These are phyloP conservation scores for Lytechinus variegatus DNA, from an alignment of 35 echinoderm and acorn worm species.

Conservation along the genomic window DNA sequence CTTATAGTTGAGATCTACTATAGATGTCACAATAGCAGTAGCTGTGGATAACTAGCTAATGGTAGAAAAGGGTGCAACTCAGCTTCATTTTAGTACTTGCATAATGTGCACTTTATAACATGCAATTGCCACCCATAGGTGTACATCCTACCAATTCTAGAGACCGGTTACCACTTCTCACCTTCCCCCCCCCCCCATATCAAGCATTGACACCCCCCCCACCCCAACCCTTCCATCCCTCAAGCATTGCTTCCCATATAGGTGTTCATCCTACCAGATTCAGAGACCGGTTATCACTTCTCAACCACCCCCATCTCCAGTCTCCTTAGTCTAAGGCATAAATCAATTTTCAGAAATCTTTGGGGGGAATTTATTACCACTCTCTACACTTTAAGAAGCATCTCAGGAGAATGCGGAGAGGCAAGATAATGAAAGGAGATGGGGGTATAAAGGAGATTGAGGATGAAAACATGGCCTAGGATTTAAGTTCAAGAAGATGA, in stretches of 20 bases:
- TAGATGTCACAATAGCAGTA: not conserved
- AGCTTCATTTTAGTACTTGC: slow-evolving; percentile 8
- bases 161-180: not conserved
- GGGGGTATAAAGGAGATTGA: not conserved
- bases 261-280: not conserved
- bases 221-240: not conserved
- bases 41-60: not conserved
- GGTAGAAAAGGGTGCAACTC: not conserved
- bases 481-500: not conserved
- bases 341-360: not conserved
- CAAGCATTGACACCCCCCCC: too few relatives aligned
- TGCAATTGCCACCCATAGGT: not conserved
- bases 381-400: slow-evolving; percentile 18
- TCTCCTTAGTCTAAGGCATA: not conserved
- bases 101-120: slow-evolving; percentile 30
- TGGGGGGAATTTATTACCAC: slow-evolving; percentile 17
- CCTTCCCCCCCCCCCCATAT: too few relatives aligned
- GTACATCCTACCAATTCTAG: not conserved
- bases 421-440: not conserved
- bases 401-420: not conserved
- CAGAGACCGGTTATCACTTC: not conserved
- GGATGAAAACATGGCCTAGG: not conserved
- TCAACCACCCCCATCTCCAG: not conserved
- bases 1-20: not conserved
- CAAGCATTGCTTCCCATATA: too few relatives aligned